phyloP scores from a whole-genome alignment of 2,888 invertebrate genomes.

The Cephonodes hylas region DNA sequence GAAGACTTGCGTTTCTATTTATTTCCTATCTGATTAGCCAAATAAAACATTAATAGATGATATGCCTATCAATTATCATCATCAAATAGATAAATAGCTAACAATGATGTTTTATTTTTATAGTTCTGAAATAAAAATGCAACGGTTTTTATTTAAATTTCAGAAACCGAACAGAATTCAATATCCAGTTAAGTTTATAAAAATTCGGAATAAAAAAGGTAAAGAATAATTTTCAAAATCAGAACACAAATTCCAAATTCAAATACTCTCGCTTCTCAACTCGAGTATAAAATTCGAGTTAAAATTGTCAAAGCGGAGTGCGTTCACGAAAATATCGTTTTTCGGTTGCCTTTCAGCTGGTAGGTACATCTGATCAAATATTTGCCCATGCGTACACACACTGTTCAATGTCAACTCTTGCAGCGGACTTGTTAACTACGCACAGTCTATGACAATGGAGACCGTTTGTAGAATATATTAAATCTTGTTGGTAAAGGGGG shows the following conservation, averaged over 20 bases:
- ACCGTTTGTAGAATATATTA: neutral
- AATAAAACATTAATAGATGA: too few species aligned
- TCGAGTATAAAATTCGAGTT: neutral
- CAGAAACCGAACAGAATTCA: too few species aligned
- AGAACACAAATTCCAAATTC: neutral
- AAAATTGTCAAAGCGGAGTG: conserved; percentile 23
- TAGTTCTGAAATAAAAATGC: too few species aligned
- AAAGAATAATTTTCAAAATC: neutral
- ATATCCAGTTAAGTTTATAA: neutral
- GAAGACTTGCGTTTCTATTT: neutral
- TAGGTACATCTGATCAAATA: conserved; percentile 58
- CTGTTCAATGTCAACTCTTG: conserved; percentile 65
- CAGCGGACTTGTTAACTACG: conserved; percentile 49
- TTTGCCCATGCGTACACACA: conserved; percentile 58
- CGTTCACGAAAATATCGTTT: conserved; percentile 27
- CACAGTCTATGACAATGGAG: conserved; percentile 17
- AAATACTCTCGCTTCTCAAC: neutral
- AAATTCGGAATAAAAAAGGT: neutral
- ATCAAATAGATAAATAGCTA: neutral
- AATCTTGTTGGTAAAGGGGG: neutral
- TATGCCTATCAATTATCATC: neutral
- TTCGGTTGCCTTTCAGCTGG: conserved; percentile 15
- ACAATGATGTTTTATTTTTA: too few species aligned
- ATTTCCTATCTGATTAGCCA: neutral
- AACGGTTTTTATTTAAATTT: too few species aligned